Evolutionary conservation across 2,888 invertebrate genomes (phyloP).

Genomic region (Neoascia interrupta): DNA sequence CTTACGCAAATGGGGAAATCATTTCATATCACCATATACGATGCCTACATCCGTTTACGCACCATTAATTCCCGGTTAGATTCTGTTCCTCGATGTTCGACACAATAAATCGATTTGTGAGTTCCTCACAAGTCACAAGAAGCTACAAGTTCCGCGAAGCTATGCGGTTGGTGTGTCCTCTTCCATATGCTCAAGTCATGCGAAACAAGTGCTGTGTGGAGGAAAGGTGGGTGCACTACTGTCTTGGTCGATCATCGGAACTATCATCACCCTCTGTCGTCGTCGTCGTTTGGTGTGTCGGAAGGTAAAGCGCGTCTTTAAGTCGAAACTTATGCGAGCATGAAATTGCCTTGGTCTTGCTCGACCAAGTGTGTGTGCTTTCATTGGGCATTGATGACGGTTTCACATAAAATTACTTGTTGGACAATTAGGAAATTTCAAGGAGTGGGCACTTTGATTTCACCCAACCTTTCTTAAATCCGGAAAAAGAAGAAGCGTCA

Average conservation of each 20-base stretch:
- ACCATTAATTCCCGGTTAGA: constrained; percentile 58
- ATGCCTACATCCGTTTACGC: constrained; percentile 58
- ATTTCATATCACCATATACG: constrained; percentile 46
- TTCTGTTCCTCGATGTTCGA: constrained; percentile 18
- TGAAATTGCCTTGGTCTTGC: constrained; percentile 60
- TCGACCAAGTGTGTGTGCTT: not conserved
- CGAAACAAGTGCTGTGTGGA: constrained; percentile 58
- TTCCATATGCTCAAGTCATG: constrained; percentile 64
- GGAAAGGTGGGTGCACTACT: constrained; percentile 59
- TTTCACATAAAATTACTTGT: constrained; percentile 56
- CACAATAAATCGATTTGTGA: constrained; percentile 58
- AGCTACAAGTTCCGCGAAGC: constrained; percentile 25
- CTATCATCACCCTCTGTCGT: constrained; percentile 29
- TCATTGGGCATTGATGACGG: constrained; percentile 46
- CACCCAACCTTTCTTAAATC: constrained; percentile 21
- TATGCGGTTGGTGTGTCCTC: not conserved
- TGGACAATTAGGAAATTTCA: constrained; percentile 65
- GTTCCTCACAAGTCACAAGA: constrained; percentile 10
- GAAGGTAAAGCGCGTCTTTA: too few species aligned
- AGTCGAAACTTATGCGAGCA: constrained; percentile 55
- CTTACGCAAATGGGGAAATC: constrained; percentile 57
- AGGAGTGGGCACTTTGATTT: constrained; percentile 50
- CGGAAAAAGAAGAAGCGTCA: constrained; percentile 26
- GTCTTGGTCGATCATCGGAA: constrained; percentile 54
- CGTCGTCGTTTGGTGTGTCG: not conserved